These are phyloP conservation scores for Vulpes ferrilata DNA, from an alignment of 2,113 vertebrate species.

Conservation along the genomic window DNA sequence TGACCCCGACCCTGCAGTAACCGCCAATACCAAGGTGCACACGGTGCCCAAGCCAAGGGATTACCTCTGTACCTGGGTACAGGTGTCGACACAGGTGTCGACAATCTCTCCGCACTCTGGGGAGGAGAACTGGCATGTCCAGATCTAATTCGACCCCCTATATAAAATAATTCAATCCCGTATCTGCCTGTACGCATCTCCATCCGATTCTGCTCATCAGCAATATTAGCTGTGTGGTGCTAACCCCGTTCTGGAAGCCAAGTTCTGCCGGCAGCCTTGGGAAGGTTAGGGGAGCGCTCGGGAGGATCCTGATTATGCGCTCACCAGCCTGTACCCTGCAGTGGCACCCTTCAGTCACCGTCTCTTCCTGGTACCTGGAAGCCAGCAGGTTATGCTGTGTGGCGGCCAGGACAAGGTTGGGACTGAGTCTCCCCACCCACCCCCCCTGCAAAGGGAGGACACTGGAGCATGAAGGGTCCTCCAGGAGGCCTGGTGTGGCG, in stretches of 20 bases:
- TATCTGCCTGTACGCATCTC: not conserved
- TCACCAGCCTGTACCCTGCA: constrained; percentile 75
- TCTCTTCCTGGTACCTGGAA: constrained; percentile 75
- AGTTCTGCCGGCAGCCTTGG: constrained; percentile 71
- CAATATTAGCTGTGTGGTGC: constrained; percentile 74
- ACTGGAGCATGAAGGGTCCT: constrained; percentile 62
- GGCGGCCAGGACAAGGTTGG: constrained; percentile 56
- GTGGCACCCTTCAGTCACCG: constrained; percentile 75
- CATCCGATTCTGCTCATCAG: constrained; percentile 44
- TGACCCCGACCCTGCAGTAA: no score
- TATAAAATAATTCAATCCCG: no score
- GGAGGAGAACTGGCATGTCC: not conserved
- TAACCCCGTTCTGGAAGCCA: constrained; percentile 78
- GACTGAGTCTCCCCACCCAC: constrained; percentile 49
- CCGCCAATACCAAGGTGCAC: no score
- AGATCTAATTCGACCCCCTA: not conserved
- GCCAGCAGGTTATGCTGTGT: constrained; percentile 77
- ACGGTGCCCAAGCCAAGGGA: not conserved
- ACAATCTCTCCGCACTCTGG: not conserved
- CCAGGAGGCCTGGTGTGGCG: not conserved
- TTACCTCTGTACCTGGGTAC: not conserved
- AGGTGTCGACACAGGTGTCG: not conserved
- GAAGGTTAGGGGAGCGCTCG: constrained; percentile 52
- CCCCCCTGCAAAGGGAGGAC: not conserved
- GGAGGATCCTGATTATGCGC: constrained; percentile 67